Percentiles rank a stretch among this genome's conserved stretches.
Conservation (phyloP, 2,888 invertebrate species). For the Crepidodera aurea region DNA sequence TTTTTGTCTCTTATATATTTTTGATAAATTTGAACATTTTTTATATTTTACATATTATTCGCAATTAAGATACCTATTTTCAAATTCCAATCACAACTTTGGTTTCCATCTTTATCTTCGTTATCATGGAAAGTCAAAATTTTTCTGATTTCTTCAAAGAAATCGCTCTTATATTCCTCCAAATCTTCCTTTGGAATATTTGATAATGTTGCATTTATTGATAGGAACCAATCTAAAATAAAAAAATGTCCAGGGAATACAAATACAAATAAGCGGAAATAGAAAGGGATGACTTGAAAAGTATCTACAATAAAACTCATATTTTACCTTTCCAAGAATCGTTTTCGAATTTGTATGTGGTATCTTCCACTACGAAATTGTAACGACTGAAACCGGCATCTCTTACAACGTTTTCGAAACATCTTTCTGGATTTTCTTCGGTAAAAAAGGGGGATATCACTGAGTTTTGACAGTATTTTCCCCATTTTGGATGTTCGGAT, state of each 20-base stretch:
- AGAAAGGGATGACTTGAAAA: too few relatives aligned
- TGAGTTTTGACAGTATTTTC: not conserved
- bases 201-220: not conserved
- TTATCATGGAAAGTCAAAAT: too few relatives aligned
- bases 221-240: not conserved
- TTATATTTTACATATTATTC: too few relatives aligned
- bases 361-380: not conserved
- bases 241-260: too few relatives aligned
- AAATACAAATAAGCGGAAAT: too few relatives aligned
- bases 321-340: not conserved
- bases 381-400: not conserved
- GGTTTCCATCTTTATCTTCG: too few relatives aligned
- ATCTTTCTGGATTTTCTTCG: not conserved
- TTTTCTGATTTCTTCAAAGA: too few relatives aligned
- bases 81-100: too few relatives aligned
- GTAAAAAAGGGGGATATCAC: not conserved
- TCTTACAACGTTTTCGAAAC: not conserved
- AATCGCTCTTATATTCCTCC: not conserved
- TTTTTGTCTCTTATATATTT: too few relatives aligned
- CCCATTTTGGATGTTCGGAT: conserved; percentile 1
- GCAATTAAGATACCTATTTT: too few relatives aligned
- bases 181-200: not conserved
- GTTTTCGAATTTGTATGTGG: not conserved
- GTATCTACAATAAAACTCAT: too few relatives aligned
- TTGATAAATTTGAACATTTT: too few relatives aligned